Base-by-base conservation (phyloP, 2,113 vertebrate genomes). In the Probosciger aterrimus region DNA sequence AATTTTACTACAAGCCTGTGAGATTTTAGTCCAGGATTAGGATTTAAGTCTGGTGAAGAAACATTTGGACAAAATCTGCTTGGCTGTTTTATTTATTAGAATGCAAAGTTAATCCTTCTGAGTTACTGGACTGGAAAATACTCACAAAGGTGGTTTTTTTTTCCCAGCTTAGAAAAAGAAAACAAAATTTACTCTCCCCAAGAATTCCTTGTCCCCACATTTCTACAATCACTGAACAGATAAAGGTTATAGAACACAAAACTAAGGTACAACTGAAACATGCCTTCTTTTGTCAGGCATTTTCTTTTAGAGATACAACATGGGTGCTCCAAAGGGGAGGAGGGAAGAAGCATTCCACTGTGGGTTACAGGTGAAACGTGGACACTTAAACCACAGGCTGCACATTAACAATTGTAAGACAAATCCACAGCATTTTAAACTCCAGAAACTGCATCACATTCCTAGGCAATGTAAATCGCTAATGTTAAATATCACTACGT, bases 61-160 rank as follows among this genome's bases (percentile, higher is more conserved):
- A 97, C 73, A 68, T 91, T 96, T 93, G 92, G 96, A 87, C 88
- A 95, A 93, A 96, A 97, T 85, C 92, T 97, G 95, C 93, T 95
- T 86, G 92, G 83, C 81, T 95, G 94, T 92, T 92, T 63, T 95
- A 96, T 96, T 97, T 95, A 97, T 93, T 90, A 92, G 62, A 92
- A 63, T 67, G 82, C 80, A 93, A 93, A 96, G 41, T 80, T 95
- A 95, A 95, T 95, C 92, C 93, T 90, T 82, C 86, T 2, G 6
- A 95, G 92, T 91, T 93, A 90, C 71, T 91, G 78, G 65, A 94
- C 88, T 39, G 18, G 83, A 92, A 97, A 96, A 95, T 70, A 15
- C 24, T 60, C 33, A 60, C n/a, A 55, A 92, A 82, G 11, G 17
- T 31, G 11, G 17, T 31, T 28, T 68, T 88, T 79, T 85, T 81